These are phyloP conservation scores for Heteropelma amictum DNA, from an alignment of 2,888 invertebrate genomes.

Conservation along the genomic window DNA sequence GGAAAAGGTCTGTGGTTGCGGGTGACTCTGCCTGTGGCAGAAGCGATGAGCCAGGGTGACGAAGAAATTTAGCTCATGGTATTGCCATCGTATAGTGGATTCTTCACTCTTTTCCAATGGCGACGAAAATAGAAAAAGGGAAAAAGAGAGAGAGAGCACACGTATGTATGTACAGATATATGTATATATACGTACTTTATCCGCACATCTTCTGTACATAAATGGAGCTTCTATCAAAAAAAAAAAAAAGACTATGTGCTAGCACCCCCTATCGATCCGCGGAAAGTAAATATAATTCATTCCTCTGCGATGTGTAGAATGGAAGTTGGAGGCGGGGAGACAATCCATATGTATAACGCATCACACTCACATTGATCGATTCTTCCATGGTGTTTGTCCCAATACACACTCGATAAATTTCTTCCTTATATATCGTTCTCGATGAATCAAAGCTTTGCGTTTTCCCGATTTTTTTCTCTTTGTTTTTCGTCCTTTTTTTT, in stretches of 20 bases:
- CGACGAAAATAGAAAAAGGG: neutral
- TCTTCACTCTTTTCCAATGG: neutral
- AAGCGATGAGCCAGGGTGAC: slow-evolving; percentile 15
- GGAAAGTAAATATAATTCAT: slow-evolving; percentile 75
- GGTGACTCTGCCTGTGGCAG: slow-evolving; percentile 12
- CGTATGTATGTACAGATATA: too few relatives aligned
- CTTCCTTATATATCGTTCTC: too few relatives aligned
- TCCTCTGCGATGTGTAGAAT: slow-evolving; percentile 19
- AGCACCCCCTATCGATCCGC: slow-evolving; percentile 68
- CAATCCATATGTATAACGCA: slow-evolving; percentile 3
- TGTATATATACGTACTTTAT: too few relatives aligned
- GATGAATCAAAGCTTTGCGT: too few relatives aligned
- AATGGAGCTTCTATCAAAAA: slow-evolving; percentile 18
- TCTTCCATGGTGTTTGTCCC: too few relatives aligned
- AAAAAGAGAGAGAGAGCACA: neutral
- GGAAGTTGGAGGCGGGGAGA: neutral
- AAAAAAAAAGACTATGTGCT: slow-evolving; percentile 6
- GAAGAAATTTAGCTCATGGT: neutral
- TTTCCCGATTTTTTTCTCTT: too few relatives aligned
- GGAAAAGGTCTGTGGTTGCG: slow-evolving; percentile 17
- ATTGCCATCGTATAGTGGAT: slow-evolving; percentile 8
- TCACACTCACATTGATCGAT: neutral
- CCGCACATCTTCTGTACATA: slow-evolving; percentile 15
- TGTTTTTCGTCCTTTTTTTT: too few relatives aligned
- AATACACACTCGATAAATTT: too few relatives aligned